A percentile compares a stretch with the other conserved stretches of the same genome.
Conservation (phyloP, 2,888 invertebrate species). For the Cheilosia vernalis region DNA sequence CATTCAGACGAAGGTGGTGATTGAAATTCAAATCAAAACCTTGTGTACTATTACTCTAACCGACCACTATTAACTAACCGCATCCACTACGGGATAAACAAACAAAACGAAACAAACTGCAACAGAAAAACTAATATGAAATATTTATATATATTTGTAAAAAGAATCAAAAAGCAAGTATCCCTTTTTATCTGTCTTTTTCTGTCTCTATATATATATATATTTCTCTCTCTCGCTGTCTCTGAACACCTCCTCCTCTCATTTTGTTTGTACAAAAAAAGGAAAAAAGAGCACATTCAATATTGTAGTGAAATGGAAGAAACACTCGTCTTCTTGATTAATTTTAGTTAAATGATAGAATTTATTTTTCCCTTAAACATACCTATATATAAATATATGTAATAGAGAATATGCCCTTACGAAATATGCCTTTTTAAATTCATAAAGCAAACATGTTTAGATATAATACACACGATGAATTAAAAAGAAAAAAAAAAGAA, state of each 20-base stretch:
- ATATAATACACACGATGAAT: slow-evolving; percentile 57
- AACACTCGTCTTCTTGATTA: slow-evolving; percentile 54
- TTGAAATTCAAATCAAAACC: slow-evolving; percentile 63
- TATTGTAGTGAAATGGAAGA: slow-evolving; percentile 35
- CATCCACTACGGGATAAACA: slow-evolving; percentile 60
- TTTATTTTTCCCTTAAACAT: slow-evolving; percentile 54
- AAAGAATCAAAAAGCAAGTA: slow-evolving; percentile 51
- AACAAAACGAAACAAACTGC: slow-evolving; percentile 63
- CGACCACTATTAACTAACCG: slow-evolving; percentile 70
- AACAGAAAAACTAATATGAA: slow-evolving; percentile 52
- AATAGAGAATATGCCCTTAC: slow-evolving; percentile 76
- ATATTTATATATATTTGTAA: slow-evolving; percentile 69
- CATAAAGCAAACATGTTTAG: slow-evolving; percentile 47
- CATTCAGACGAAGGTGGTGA: slow-evolving; percentile 82
- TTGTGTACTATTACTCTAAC: slow-evolving; percentile 63
- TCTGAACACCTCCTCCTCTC: slow-evolving; percentile 3
- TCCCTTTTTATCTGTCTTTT: slow-evolving; percentile 54
- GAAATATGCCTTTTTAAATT: slow-evolving; percentile 76
- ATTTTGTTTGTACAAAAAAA: slow-evolving; percentile 25
- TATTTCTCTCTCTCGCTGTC: background rate
- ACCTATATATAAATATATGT: slow-evolving; percentile 68
- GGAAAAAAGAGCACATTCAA: slow-evolving; percentile 50
- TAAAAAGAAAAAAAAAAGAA: slow-evolving; percentile 23
- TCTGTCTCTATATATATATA: slow-evolving; percentile 6
- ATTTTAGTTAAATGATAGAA: slow-evolving; percentile 66